Evolutionary conservation across 2,113 vertebrate species (phyloP), one percentile per base, ranked within the genome.

Genomic region (Megaceryle maxima): DNA sequence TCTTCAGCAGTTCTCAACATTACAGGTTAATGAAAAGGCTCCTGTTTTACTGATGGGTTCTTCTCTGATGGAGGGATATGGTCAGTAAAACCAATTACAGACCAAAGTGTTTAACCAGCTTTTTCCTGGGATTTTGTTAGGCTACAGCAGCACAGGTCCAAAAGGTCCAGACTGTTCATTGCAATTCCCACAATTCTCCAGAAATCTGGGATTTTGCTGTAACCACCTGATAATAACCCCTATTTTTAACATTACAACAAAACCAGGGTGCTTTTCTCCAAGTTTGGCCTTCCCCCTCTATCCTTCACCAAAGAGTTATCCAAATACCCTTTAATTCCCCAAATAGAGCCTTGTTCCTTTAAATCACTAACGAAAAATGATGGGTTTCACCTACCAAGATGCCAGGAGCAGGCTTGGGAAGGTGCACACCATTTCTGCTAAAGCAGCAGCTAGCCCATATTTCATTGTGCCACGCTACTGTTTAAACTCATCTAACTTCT

Each of bases 31-130:
- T 51, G 33, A 41, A 25, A 48, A 59, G 56, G 26, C 33, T 6
- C 24, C 10, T 0, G 0, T n/a, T 76, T 37, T 48, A 37, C 25
- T 21, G 22, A n/a, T 22, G 28, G 2, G 14, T 33, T 28, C 33
- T 89, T 67, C 39, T 41, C 69, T 50, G 81, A 12, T 43, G 57
- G 39, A 59, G 25, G 18, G 5, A 25, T 44, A 14, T 8, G 18
- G 18, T n/a, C 62, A 82, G 16, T 15, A 79, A 87, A 85, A 75
- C 14, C 41, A 46, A 20, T 46, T 70, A 62, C 29, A 80, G 59
- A 13, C 11, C 9, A 15, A 83, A 62, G 39, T 13, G 9, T 63
- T 87, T 64, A 66, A 53, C 20, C 41, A 66, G 16, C 24, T 59
- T 26, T 64, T 76, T 44, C 35, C 48, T 44, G 51, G 46, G 13